A percentile compares a stretch with the other conserved stretches of the same genome.
Conservation (phyloP, 2,888 invertebrate genomes). For the Nipponacmea schrenckii region DNA sequence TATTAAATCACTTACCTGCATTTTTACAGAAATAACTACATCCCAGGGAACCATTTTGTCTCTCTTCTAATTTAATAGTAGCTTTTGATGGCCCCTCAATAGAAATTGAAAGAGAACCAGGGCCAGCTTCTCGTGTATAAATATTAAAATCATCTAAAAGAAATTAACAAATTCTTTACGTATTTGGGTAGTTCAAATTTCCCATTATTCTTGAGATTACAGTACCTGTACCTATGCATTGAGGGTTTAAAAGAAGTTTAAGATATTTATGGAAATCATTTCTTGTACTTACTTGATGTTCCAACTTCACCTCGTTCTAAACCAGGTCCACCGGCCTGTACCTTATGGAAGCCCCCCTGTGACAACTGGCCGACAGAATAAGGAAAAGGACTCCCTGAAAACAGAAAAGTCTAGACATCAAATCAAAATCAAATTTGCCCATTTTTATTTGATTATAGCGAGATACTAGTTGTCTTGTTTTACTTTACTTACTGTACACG, state of each 20-base stretch:
- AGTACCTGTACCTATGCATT: too few relatives aligned
- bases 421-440: neutral
- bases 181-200: neutral
- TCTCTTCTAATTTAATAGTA: slow-evolving; percentile 92
- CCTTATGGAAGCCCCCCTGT: slow-evolving; percentile 92
- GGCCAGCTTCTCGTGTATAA: slow-evolving; percentile 97
- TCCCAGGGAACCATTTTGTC: slow-evolving; percentile 95
- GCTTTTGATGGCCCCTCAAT: slow-evolving; percentile 98
- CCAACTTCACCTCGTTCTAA: slow-evolving; percentile 90
- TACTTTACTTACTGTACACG: too few relatives aligned
- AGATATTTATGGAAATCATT: too few relatives aligned
- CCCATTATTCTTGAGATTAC: too few relatives aligned
- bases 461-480: too few relatives aligned
- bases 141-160: slow-evolving; percentile 78
- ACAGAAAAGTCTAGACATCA: neutral
- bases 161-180: neutral
- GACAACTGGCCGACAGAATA: slow-evolving; percentile 97
- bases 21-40: slow-evolving; percentile 90
- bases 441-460: too few relatives aligned
- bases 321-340: slow-evolving; percentile 96
- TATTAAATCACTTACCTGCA: slow-evolving; percentile 75
- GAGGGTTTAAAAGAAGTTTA: too few relatives aligned
- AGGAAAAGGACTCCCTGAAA: slow-evolving; percentile 92
- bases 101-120: slow-evolving; percentile 91
- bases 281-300: slow-evolving; percentile 76